phyloP scores from a whole-genome alignment of 2,797 vertebrate species.

The Taeniopygia guttata region DNA sequence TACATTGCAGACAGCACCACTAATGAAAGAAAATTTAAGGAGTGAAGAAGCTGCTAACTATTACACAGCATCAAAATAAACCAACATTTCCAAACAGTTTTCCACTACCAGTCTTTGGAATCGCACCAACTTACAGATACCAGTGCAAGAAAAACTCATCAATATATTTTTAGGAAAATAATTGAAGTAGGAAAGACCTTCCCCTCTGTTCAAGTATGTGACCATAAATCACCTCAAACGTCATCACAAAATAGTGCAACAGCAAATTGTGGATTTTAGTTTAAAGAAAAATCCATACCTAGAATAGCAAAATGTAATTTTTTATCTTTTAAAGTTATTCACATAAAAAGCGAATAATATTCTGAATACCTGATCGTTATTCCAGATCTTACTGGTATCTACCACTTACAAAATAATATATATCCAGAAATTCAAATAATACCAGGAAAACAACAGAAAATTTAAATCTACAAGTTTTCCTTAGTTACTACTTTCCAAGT shows the following conservation, averaged over 20 bases:
- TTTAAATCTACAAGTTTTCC: neutral
- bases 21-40: constrained; percentile 65
- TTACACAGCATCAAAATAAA: neutral
- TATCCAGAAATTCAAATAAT: neutral
- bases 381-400: neutral
- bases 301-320: accelerated
- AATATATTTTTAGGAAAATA: neutral
- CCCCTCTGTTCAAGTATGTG: neutral
- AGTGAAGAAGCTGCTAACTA: neutral
- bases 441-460: neutral
- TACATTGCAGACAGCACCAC: constrained; percentile 92
- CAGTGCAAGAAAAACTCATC: neutral
- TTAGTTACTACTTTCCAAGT: neutral
- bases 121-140: neutral
- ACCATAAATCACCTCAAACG: neutral
- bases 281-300: neutral
- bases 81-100: neutral
- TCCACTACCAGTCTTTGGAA: neutral
- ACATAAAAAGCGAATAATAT: neutral
- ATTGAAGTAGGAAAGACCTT: neutral
- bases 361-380: neutral
- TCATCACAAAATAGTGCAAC: neutral
- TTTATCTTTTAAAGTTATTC: neutral
- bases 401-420: neutral
- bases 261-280: neutral